Conservation (phyloP, 2,113 vertebrate genomes). For the Thalassarche chlororhynchos region DNA sequence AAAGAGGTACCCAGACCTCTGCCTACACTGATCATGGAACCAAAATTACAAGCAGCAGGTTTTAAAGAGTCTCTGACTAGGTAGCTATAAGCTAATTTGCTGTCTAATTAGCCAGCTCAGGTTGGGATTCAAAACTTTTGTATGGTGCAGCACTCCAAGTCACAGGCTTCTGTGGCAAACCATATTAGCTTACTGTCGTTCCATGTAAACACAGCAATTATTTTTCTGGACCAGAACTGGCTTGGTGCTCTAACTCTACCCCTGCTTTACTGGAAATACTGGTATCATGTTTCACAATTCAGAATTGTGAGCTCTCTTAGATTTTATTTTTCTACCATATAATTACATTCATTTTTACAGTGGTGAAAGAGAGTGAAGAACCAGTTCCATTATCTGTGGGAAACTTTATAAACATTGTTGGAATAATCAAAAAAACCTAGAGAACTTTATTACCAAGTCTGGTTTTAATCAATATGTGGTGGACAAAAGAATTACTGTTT, state of each 20-base stretch:
- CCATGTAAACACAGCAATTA: neutral
- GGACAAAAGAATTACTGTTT: neutral
- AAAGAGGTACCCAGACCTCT: neutral
- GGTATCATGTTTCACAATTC: neutral
- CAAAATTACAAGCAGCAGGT: neutral
- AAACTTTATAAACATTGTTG: neutral
- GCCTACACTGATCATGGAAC: neutral
- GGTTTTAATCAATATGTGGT: neutral
- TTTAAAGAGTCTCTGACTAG: neutral
- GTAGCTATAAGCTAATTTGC: neutral
- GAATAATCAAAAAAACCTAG: neutral
- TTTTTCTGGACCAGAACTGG: neutral
- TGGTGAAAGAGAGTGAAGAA: neutral
- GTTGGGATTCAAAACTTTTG: neutral
- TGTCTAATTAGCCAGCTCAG: neutral
- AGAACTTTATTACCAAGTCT: neutral
- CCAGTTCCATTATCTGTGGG: neutral
- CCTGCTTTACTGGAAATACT: neutral
- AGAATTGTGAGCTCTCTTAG: neutral
- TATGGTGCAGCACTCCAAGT: neutral
- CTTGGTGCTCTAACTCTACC: neutral
- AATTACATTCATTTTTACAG: neutral
- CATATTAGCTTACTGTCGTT: rapidly evolving
- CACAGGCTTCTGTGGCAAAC: neutral
- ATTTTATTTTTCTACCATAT: neutral